phyloP scores from a whole-genome alignment of 1,140 invertebrate genomes.

The Conus ventricosus region DNA sequence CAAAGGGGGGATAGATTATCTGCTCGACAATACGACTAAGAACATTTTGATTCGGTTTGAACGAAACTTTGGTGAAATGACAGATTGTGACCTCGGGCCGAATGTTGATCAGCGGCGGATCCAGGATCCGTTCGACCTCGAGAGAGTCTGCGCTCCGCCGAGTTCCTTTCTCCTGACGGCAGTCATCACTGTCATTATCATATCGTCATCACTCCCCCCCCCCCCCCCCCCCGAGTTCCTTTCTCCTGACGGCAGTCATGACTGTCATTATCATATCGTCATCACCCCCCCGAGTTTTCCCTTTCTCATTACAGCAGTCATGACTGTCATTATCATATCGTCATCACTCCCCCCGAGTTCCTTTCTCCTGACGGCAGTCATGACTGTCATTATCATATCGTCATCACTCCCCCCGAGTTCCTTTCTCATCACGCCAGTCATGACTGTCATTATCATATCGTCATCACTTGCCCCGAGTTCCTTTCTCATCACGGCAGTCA shows the following conservation, averaged over 20 bases:
- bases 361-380: not conserved
- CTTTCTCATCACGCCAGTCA: not conserved
- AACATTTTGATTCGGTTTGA: no score
- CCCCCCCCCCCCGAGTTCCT: conserved; percentile 2
- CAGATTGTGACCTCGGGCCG: no score
- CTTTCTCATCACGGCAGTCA: no score
- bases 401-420: no score
- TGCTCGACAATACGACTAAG: no score
- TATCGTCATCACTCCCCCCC: not conserved
- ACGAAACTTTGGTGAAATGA: no score
- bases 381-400: conserved; percentile 21
- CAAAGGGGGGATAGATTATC: no score
- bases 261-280: conserved; percentile 11
- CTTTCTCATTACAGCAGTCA: not conserved
- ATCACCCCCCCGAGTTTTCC: not conserved
- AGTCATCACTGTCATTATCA: not conserved
- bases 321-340: not conserved
- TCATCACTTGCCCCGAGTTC: not conserved
- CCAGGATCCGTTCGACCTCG: no score
- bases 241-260: not conserved
- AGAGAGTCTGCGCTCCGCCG: not conserved
- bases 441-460: not conserved
- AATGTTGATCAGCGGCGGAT: no score
- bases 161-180: not conserved
- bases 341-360: no score